Percentiles rank a stretch among this genome's conserved stretches.
These are phyloP conservation scores for Eupithecia centaureata DNA, from an alignment of 2,888 invertebrate species.

Conservation along the genomic window DNA sequence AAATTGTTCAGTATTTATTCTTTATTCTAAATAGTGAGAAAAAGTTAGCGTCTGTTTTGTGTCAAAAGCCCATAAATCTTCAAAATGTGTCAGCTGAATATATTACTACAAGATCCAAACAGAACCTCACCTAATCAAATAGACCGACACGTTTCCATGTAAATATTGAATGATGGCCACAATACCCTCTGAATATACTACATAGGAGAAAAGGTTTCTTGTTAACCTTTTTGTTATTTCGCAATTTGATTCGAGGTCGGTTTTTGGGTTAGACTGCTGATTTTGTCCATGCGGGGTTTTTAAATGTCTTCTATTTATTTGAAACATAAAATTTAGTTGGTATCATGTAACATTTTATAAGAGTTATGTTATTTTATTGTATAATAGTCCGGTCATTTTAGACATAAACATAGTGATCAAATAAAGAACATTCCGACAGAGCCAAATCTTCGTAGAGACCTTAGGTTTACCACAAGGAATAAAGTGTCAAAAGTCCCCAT, in stretches of 20 bases:
- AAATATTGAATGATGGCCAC: conserved; percentile 22
- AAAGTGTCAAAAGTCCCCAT: too few relatives aligned
- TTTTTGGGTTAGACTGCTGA: not conserved
- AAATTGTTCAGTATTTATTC: too few relatives aligned
- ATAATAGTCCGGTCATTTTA: too few relatives aligned
- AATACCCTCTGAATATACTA: conserved; percentile 25
- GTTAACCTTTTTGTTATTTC: not conserved
- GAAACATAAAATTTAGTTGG: not conserved
- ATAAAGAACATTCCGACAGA: too few relatives aligned
- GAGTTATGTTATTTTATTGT: too few relatives aligned
- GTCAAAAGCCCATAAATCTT: too few relatives aligned
- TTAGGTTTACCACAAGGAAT: too few relatives aligned
- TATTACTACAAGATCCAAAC: not conserved
- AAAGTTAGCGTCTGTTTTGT: too few relatives aligned
- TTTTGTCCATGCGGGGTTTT: not conserved
- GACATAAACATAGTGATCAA: too few relatives aligned
- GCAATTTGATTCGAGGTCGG: not conserved
- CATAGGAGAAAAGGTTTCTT: not conserved
- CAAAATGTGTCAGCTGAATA: not conserved
- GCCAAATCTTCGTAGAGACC: too few relatives aligned
- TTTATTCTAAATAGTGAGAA: too few relatives aligned
- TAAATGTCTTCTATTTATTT: not conserved
- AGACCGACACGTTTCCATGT: conserved; percentile 25
- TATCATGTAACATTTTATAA: not conserved
- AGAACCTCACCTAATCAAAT: conserved; percentile 16